Base-by-base conservation (phyloP, 2,888 invertebrate genomes). In the Conops quadrifasciatus region DNA sequence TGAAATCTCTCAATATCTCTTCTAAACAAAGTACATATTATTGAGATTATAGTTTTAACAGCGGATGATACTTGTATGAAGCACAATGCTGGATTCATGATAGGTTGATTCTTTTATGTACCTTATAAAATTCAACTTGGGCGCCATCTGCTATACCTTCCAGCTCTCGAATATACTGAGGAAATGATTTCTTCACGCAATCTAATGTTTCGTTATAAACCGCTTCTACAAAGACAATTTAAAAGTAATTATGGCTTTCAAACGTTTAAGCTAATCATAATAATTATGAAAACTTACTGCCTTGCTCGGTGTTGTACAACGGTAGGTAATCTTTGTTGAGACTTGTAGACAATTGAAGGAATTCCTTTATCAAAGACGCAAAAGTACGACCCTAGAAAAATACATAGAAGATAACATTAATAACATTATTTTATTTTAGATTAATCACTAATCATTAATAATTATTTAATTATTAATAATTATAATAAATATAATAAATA, bases 101-200 rank as follows among this genome's bases (percentile, higher is more conserved):
- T 19, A 43, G 26, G 3, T 47, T 26, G 63, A n/a, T n/a, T n/a
- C 51, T 49, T 59, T 60, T 59, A 71, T 78, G 83, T 84, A 94
- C 95, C 90, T 94, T 92, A 77, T 93, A 87, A 83, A 95, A 95
- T 0, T 94, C 92, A 4, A 95, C 92, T 76, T 91, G 88, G 1
- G 95, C 91, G 0, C 96, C 95, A 81, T 94, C 94, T 9, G 95
- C 93, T n/a, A 92, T 78, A 9, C 95, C 96, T 82, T 93, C 90
- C 53, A 96, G 87, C 85, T 96, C 96, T 73, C 90, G 88, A 1
- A 95, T 87, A 80, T 95, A 95, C 79, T 94, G 93, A 0, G 95
- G 95, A 84, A 90, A 95, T 77, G 91, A 90, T 64, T 88, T 84
- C 77, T 89, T 89, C 76, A 93, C 91, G 74, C 89, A 89, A 3